phyloP scores from a whole-genome alignment of 2,888 invertebrate genomes.

The Heliconius ethilla region DNA sequence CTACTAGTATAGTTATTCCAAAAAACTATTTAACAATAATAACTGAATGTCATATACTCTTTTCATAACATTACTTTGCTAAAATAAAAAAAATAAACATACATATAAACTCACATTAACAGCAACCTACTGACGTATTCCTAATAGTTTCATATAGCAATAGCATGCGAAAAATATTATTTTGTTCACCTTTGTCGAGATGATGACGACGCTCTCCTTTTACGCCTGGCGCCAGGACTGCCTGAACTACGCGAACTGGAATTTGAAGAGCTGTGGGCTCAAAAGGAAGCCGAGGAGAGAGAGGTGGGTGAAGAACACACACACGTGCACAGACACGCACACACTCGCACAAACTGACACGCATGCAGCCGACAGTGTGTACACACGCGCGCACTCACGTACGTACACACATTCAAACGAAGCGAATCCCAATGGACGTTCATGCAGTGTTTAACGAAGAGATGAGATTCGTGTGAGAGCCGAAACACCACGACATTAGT shows the following conservation, averaged over 20 bases:
- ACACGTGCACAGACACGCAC: background rate
- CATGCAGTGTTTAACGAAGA: conserved; percentile 67
- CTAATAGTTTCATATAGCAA: conserved; percentile 7
- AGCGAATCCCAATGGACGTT: conserved; percentile 59
- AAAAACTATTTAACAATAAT: background rate
- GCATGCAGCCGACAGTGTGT: conserved; percentile 30
- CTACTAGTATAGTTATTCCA: background rate
- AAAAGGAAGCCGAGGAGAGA: conserved; percentile 62
- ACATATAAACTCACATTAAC: conserved; percentile 11
- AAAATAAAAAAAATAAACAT: background rate
- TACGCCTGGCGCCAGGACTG: conserved; percentile 70
- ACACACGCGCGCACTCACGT: conserved; percentile 41
- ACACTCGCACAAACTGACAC: conserved; percentile 44
- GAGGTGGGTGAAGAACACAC: conserved; percentile 54
- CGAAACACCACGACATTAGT: conserved; percentile 70
- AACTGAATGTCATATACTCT: background rate
- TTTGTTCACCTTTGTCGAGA: conserved; percentile 72
- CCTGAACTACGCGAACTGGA: conserved; percentile 80
- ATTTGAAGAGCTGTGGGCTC: conserved; percentile 81
- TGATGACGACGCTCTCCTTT: conserved; percentile 73
- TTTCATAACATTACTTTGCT: background rate
- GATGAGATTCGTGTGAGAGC: conserved; percentile 63
- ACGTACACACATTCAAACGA: conserved; percentile 50
- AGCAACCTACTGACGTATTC: background rate
- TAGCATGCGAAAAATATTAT: conserved; percentile 30